phyloP scores from a whole-genome alignment of 2,797 vertebrate species.

The Furcifer pardalis region DNA sequence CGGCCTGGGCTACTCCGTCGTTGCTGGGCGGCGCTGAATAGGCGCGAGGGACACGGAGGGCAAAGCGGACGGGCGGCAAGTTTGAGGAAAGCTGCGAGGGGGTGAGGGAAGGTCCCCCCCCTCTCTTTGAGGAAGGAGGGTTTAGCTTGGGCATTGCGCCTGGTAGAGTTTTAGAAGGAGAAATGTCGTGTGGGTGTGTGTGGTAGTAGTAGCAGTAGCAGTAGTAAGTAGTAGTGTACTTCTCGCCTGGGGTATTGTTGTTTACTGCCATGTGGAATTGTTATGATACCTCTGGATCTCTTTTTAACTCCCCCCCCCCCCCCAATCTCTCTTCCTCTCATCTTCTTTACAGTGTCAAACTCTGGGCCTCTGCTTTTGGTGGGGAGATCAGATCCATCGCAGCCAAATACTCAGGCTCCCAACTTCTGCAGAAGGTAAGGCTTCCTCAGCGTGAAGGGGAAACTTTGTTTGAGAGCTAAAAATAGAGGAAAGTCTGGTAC shows the following conservation, averaged over 20 bases:
- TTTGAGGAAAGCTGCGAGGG: too few species aligned
- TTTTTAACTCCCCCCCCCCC: neutral
- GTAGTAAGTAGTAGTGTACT: slow-evolving; percentile 5
- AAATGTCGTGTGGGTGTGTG: too few species aligned
- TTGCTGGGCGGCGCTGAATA: too few species aligned
- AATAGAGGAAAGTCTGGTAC: slow-evolving; percentile 76
- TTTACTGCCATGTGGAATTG: slow-evolving; percentile 61
- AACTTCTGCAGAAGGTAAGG: slow-evolving; percentile 98
- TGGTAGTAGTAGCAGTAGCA: too few species aligned
- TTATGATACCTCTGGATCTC: slow-evolving; percentile 14
- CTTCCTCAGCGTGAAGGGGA: slow-evolving; percentile 46
- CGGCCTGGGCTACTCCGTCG: neutral
- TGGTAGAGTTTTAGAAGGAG: neutral
- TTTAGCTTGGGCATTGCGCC: slow-evolving; percentile 24
- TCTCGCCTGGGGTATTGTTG: slow-evolving; percentile 31
- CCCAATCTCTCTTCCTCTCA: too few species aligned
- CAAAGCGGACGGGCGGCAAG: too few species aligned
- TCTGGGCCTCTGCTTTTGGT: slow-evolving; percentile 98
- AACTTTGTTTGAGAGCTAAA: slow-evolving; percentile 65
- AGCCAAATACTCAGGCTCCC: slow-evolving; percentile 97
- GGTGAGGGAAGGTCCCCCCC: too few species aligned
- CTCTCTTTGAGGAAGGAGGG: neutral
- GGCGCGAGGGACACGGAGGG: too few species aligned
- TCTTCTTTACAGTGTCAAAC: slow-evolving; percentile 87
- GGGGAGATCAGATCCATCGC: slow-evolving; percentile 99